Conservation (phyloP, 2,113 vertebrate genomes). For the Gnathonemus echidnorhynchus region DNA sequence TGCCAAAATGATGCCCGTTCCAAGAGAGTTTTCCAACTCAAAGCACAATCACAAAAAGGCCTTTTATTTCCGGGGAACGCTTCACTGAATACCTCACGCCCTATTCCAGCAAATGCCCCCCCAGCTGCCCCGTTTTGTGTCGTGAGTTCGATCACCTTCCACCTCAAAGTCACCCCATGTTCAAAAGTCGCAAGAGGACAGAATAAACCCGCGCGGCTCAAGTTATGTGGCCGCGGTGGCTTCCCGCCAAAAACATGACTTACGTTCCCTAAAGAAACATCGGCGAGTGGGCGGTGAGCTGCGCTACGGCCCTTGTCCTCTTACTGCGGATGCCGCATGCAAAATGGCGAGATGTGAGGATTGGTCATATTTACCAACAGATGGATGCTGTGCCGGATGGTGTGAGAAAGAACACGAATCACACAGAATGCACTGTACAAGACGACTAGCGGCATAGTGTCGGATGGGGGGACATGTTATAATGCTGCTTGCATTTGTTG, state of each 20-base stretch:
- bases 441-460: neutral
- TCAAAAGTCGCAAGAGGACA: neutral
- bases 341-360: neutral
- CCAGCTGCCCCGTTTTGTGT: neutral
- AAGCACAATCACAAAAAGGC: neutral
- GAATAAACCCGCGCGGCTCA: neutral
- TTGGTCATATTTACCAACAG: neutral
- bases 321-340: neutral
- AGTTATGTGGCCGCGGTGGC: neutral
- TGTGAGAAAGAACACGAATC: neutral
- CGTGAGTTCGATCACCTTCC: neutral
- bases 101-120: neutral
- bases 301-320: neutral
- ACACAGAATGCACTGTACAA: neutral
- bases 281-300: neutral
- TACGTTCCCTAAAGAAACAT: neutral
- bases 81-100: neutral
- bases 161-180: neutral
- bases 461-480: neutral
- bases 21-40: neutral
- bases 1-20: neutral
- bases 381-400: neutral
- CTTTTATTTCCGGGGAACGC: neutral
- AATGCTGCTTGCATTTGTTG: neutral
- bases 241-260: neutral